phyloP scores from a whole-genome alignment of 2,888 invertebrate species.

The Aphodius granarius region DNA sequence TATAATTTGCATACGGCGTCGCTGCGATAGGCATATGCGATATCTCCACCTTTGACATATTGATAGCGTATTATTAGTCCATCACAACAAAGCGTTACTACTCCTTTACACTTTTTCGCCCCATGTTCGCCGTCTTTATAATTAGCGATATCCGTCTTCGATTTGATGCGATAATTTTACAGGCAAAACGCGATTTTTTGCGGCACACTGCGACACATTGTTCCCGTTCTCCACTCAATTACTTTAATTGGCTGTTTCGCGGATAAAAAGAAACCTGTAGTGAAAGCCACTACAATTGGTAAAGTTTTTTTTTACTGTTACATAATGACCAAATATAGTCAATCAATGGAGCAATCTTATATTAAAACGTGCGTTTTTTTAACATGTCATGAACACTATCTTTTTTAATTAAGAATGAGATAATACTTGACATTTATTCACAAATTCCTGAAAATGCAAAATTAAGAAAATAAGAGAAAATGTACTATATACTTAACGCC shows the following conservation, averaged over 20 bases:
- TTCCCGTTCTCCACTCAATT: neutral
- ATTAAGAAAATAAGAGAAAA: no score
- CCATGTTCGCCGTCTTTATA: slow-evolving; percentile 1
- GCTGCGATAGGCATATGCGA: neutral
- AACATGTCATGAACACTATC: no score
- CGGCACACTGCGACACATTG: neutral
- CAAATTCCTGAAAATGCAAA: no score
- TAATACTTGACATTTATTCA: no score
- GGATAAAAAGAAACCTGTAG: neutral
- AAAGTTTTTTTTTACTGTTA: neutral
- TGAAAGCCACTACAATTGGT: neutral
- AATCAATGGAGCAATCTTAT: no score
- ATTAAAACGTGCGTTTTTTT: no score
- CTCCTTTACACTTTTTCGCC: slow-evolving; percentile 6
- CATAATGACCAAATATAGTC: no score
- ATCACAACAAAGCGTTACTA: neutral
- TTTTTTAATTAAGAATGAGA: no score
- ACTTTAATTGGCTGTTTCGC: neutral
- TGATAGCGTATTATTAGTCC: slow-evolving; percentile 8
- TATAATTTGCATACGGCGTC: slow-evolving; percentile 7
- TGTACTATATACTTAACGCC: no score
- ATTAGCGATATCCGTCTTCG: slow-evolving; percentile 8
- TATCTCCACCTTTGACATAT: neutral
- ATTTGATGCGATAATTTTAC: slow-evolving; percentile 8
- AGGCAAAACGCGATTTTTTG: neutral